Evolutionary conservation across 1,140 invertebrate genomes (phyloP), one percentile per base, ranked within the genome.

Genomic region (Hormaphis cornu): DNA sequence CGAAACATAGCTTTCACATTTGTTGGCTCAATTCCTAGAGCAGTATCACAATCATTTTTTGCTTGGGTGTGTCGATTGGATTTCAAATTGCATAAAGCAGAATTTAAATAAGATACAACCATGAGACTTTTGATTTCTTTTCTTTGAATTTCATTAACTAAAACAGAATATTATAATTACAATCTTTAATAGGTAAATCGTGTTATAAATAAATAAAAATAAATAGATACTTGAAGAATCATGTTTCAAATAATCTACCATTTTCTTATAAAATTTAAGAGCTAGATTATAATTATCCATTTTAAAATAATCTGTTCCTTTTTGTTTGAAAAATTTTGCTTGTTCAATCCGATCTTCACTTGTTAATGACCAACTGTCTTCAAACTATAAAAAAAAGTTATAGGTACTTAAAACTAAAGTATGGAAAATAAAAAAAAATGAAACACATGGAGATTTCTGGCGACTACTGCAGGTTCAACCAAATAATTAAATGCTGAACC

Each of bases 1-100:
- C 96, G 84, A 76, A 94, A 99, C 1, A 92, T 79, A 0, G 88
- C 95, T 79, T 99, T 98, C 5, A 91, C 87, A 80, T 91, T 97
- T 9, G 85, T 83, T 0, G 83, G 76, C 76, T 94, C 88, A 7
- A 92, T 73, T 53, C 86, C 83, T 2, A 97, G 76, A 6, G 86
- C 92, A 73, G 86, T 85, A 18, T 85, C 83, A 70, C 85, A 85
- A 40, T 85, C 79, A 50, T 88, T 82, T 71, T 85, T 86, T 1
- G 89, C 91, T 71, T 90, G 84, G 28, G 84, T 78, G 70, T 84
- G 79, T 66, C 95, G 83, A n/a, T 87, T 82, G 14, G 84, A 78
- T 79, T 98, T 97, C 22, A 97, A 84, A 46, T 72, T 56, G 75
- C 90, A 93, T 54, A 97, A 79, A 0, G 93, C 85, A 4, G 93